phyloP scores from a whole-genome alignment of 2,888 invertebrate genomes.

The Lapara coniferarum region DNA sequence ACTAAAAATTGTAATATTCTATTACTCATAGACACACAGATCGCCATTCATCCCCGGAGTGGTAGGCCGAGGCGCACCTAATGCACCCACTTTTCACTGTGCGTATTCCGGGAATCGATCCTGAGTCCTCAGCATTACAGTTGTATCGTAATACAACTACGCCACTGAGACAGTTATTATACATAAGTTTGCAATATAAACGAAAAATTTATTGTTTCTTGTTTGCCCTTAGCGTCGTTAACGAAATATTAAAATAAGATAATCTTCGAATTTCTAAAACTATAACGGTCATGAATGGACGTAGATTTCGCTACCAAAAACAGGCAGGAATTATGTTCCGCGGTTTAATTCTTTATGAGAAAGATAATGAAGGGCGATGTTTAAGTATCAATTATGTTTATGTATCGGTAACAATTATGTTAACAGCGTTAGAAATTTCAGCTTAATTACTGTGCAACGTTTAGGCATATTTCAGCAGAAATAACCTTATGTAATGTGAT shows the following conservation, averaged over 20 bases:
- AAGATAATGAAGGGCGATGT: conserved; percentile 23
- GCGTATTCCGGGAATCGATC: no score
- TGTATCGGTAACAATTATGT: conserved; percentile 22
- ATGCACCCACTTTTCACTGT: no score
- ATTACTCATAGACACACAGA: no score
- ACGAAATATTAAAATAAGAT: not conserved
- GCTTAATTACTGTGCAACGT: not conserved
- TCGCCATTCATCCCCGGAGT: no score
- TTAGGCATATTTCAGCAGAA: not conserved
- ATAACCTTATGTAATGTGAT: not conserved
- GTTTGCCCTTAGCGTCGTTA: no score
- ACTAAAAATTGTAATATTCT: no score
- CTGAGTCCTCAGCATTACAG: no score
- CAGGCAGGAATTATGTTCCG: conserved; percentile 8
- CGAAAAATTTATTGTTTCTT: no score
- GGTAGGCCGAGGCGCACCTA: no score
- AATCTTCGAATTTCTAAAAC: not conserved
- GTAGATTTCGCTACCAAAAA: conserved; percentile 12
- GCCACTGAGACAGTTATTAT: no score
- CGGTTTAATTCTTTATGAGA: conserved; percentile 25
- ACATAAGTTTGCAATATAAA: no score
- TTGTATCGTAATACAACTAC: no score
- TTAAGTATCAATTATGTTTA: conserved; percentile 27
- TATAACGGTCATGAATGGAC: not conserved
- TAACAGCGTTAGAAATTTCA: conserved; percentile 26